phyloP scores from a whole-genome alignment of 2,888 invertebrate species.

The Hermaeophaga mercurialis region DNA sequence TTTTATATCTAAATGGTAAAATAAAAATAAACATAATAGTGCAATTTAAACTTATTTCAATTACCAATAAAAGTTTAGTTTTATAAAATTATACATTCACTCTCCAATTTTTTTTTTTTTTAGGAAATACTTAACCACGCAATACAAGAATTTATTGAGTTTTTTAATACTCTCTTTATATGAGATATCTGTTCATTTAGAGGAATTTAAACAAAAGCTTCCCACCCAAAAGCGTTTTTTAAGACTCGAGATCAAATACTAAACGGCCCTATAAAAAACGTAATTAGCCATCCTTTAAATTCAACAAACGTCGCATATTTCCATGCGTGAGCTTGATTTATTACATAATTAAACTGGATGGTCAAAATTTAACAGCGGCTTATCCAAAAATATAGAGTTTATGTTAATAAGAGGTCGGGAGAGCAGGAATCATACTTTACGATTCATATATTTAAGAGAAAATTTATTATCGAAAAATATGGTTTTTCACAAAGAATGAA shows the following conservation, averaged over 20 bases:
- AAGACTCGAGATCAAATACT: background rate
- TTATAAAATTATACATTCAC: no score
- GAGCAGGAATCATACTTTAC: slow-evolving; percentile 15
- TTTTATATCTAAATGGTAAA: no score
- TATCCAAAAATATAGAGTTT: slow-evolving; percentile 23
- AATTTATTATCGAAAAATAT: slow-evolving; percentile 26
- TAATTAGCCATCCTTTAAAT: slow-evolving; percentile 1
- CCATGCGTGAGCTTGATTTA: slow-evolving; percentile 28
- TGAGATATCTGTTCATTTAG: no score
- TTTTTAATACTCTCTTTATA: no score
- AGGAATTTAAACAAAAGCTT: no score
- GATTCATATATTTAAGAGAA: slow-evolving; percentile 14
- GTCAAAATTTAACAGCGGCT: slow-evolving; percentile 24
- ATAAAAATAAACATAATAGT: no score
- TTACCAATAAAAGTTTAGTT: no score
- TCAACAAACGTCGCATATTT: slow-evolving; percentile 25
- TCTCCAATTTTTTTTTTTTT: no score
- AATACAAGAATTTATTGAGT: no score
- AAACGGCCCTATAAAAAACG: background rate
- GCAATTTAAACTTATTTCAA: no score
- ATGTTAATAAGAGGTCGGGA: slow-evolving; percentile 19
- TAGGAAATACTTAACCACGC: no score
- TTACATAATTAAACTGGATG: slow-evolving; percentile 27
- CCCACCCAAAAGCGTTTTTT: no score
- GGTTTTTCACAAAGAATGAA: slow-evolving; percentile 5